Base-by-base conservation (phyloP, 92 coral and sea anemone species). In the Pocillopora grandis region DNA sequence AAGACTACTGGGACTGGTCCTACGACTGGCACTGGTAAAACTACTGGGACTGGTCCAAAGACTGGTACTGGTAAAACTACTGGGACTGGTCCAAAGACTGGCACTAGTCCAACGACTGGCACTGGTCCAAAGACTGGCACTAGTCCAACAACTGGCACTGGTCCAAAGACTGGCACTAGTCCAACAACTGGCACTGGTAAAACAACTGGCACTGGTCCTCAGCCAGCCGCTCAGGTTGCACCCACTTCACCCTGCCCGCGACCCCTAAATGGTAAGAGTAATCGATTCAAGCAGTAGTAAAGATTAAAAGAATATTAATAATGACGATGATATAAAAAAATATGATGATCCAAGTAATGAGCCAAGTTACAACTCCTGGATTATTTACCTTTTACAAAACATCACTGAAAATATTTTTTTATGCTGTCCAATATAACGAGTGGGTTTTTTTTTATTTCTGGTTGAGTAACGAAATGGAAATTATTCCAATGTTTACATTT, bases 11-110 rank as follows among this genome's bases (percentile, higher is more conserved):
- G 68, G 58, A 0, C 69, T 42, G 52, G 52, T 42, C 8, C 52
- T 42, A 3, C 4, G 49, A 42, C 7, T 21, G 18, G 15, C 17
- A 10, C 87, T n/a, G 72, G 71, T 11, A 60, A 59, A 36, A 72
- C 80, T 16, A 21, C 56, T 9, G 62, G 42, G 6, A 19, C 18
- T 18, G 55, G 58, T 23, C 27, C 27, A 27, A 27, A 27, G 31
- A 23, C 31, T 15, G 20, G 62, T 10, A 11, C 10, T 16, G 19
- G 31, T 27, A 42, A 42, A 42, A 42, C 52, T 7, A 42, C 52
- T 11, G 21, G 31, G 36, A 57, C 71, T 67, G 83, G 78, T 36
- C 42, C 21, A 63, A 33, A 83, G n/a, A 60, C 66, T 33, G 19
- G 18, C 10, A 3, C 66, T 13, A 5, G 75, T 14, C 5, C 68